Conservation (phyloP, 2,113 vertebrate genomes). For the Callopanchax toddi region DNA sequence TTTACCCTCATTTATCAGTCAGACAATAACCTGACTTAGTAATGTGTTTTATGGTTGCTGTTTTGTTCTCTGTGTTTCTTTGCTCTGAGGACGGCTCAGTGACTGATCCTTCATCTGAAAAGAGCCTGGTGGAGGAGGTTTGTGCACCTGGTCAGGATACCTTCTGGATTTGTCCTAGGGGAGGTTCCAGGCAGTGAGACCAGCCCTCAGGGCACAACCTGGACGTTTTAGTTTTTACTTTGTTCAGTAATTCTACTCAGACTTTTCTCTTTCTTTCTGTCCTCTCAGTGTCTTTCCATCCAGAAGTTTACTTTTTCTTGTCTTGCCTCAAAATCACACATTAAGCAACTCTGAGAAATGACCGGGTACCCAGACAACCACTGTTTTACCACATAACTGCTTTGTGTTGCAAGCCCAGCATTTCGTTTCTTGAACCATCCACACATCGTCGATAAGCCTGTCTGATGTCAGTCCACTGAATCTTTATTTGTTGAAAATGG, state of each 20-base stretch:
- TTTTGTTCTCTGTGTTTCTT: not conserved
- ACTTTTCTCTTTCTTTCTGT: conserved; percentile 27
- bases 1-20: conserved; percentile 38
- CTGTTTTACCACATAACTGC: conserved; percentile 2
- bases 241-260: conserved; percentile 20
- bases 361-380: conserved; percentile 25
- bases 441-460: conserved; percentile 34
- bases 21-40: conserved; percentile 26
- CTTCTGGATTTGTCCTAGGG: no score
- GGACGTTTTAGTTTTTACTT: conserved; percentile 7
- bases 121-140: no score
- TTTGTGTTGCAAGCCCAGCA: conserved; percentile 47
- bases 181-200: no score
- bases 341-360: conserved; percentile 34
- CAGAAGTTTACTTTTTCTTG: conserved; percentile 45
- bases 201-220: not conserved
- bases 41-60: conserved; percentile 7
- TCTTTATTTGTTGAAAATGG: conserved; percentile 38
- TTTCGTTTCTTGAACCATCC: conserved; percentile 55
- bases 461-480: conserved; percentile 45
- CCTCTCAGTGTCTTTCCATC: conserved; percentile 28
- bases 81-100: not conserved
- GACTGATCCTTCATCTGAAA: no score
- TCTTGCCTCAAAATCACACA: conserved; percentile 16
- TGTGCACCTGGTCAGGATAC: no score